Evolutionary conservation across 2,113 vertebrate genomes (phyloP).

Genomic region (Alethe castanea): DNA sequence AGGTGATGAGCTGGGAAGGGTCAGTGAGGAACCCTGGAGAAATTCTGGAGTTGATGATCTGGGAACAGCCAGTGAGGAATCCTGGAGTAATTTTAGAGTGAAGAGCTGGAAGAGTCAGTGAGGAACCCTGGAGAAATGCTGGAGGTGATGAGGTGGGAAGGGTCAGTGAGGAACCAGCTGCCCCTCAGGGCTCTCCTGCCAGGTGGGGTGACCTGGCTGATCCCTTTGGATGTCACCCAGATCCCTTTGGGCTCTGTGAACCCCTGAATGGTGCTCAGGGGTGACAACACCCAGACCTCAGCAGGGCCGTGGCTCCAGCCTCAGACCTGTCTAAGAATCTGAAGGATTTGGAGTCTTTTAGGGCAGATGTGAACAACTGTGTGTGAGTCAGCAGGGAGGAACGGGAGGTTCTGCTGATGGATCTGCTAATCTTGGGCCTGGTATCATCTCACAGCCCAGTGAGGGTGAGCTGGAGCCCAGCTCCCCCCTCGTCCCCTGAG

Average conservation of each 20-base stretch:
- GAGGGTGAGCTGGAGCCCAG: neutral
- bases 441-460: neutral
- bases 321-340: neutral
- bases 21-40: neutral
- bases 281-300: neutral
- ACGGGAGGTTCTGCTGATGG: neutral
- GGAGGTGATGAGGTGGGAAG: neutral
- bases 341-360: neutral
- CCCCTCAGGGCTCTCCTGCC: neutral
- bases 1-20: too few species aligned
- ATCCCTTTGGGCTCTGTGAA: neutral
- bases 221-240: neutral
- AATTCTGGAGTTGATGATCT: neutral
- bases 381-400: neutral
- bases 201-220: neutral
- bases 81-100: too few species aligned
- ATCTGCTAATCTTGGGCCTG: neutral
- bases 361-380: neutral
- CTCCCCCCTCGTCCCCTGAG: rapidly evolving
- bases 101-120: too few species aligned
- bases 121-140: too few species aligned
- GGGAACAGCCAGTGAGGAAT: neutral
- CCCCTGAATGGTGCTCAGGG: neutral
- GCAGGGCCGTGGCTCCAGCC: neutral
- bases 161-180: neutral